Evolutionary conservation across 2,888 invertebrate genomes (phyloP).

Genomic region (Seira sanloemensis): DNA sequence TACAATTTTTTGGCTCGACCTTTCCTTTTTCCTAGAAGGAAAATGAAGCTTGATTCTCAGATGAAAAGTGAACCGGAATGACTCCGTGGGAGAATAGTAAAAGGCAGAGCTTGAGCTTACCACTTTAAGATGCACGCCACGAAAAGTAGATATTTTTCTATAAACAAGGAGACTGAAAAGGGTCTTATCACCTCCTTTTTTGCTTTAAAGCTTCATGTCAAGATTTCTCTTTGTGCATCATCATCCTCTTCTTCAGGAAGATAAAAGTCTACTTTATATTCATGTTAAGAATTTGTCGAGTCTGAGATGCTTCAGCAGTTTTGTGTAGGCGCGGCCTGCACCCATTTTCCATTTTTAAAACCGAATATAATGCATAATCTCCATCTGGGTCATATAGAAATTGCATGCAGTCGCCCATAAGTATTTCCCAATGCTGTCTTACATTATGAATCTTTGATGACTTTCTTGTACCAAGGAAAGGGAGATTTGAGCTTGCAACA

Average conservation of each 20-base stretch:
- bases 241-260: neutral
- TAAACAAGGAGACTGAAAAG: conserved; percentile 6
- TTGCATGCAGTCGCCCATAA: conserved; percentile 17
- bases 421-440: conserved; percentile 12
- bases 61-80: conserved; percentile 1
- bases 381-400: conserved; percentile 18
- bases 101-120: neutral
- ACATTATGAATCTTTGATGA: conserved; percentile 33
- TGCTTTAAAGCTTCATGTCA: conserved; percentile 4
- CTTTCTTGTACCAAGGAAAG: neutral
- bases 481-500: neutral
- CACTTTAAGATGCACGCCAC: conserved; percentile 18
- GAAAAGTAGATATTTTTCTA: conserved; percentile 26
- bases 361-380: conserved; percentile 5
- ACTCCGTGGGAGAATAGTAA: neutral
- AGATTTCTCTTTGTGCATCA: neutral
- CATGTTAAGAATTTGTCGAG: neutral
- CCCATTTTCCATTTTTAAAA: neutral
- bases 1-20: neutral
- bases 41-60: neutral
- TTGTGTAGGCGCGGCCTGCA: neutral
- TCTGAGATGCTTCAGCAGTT: neutral
- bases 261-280: conserved; percentile 7
- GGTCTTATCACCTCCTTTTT: conserved; percentile 33
- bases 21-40: conserved; percentile 20